A percentile compares a stretch with the other conserved stretches of the same genome.
These are phyloP conservation scores for Eunapius fragilis DNA, from an alignment of 37 sponge, comb jelly and placozoan species.

Conservation along the genomic window DNA sequence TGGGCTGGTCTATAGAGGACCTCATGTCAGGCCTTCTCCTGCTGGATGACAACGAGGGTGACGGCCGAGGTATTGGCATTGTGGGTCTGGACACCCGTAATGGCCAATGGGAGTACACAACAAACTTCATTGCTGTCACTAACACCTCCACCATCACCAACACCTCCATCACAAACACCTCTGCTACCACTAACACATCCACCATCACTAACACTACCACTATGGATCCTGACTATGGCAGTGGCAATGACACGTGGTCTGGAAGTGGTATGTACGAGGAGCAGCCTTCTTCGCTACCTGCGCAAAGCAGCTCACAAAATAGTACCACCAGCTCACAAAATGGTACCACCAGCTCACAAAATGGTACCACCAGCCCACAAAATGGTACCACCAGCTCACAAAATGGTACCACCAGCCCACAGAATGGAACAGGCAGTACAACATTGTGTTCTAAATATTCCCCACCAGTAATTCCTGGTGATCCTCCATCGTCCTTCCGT, in stretches of 20 bases:
- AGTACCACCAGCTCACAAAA: neutral
- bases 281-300: neutral
- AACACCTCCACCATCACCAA: neutral
- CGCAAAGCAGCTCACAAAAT: neutral
- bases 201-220: neutral
- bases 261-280: neutral
- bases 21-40: slow-evolving; percentile 46
- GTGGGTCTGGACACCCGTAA: slow-evolving; percentile 32
- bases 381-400: neutral
- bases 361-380: neutral
- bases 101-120: slow-evolving; percentile 87
- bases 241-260: neutral
- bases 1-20: slow-evolving; percentile 78
- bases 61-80: slow-evolving; percentile 79
- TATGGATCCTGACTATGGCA: neutral
- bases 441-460: neutral
- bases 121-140: slow-evolving; percentile 22
- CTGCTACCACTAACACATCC: neutral
- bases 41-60: slow-evolving; percentile 69
- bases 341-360: neutral
- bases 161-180: neutral
- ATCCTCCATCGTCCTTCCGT: slow-evolving; percentile 12
- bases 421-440: neutral
- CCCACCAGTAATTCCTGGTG: neutral
- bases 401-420: neutral